Percentiles rank a stretch among this genome's conserved stretches.
These are phyloP conservation scores for Chaunax sp. DNA, from an alignment of 2,797 vertebrate genomes.

Conservation along the genomic window DNA sequence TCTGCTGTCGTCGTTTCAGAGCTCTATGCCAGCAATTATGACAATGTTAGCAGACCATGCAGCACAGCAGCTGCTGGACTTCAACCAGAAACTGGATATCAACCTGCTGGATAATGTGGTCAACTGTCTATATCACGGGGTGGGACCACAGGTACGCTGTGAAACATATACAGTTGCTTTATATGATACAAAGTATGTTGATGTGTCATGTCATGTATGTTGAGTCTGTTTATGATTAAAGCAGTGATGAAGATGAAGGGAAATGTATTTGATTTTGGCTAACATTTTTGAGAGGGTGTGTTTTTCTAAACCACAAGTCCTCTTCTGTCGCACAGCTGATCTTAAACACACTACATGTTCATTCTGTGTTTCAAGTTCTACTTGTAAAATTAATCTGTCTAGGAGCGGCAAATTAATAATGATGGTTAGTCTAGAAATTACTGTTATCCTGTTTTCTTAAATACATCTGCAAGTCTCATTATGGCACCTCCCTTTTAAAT, in stretches of 20 bases:
- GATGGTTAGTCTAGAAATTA: not conserved
- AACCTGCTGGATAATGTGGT: conserved; percentile 99
- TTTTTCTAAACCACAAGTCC: not conserved
- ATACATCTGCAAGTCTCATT: not conserved
- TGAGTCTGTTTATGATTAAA: too few relatives aligned
- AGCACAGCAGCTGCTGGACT: conserved; percentile 99
- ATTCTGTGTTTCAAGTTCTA: not conserved
- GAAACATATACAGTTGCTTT: conserved; percentile 10
- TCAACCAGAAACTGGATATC: conserved; percentile 99
- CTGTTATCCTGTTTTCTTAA: not conserved
- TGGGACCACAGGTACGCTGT: conserved; percentile 94
- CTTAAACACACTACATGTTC: not conserved
- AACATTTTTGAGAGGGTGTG: not conserved
- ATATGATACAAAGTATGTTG: not conserved
- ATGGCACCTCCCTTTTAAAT: not conserved
- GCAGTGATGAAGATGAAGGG: not conserved
- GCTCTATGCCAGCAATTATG: conserved; percentile 99
- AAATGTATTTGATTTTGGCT: not conserved
- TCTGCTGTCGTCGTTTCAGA: conserved; percentile 88
- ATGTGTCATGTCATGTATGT: not conserved
- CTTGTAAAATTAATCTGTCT: not conserved
- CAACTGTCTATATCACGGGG: conserved; percentile 99
- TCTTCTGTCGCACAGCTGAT: not conserved
- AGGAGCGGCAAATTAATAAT: not conserved
- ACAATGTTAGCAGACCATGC: conserved; percentile 99